Conservation (phyloP, 1,140 invertebrate genomes). For the Zelostemma sp. region DNA sequence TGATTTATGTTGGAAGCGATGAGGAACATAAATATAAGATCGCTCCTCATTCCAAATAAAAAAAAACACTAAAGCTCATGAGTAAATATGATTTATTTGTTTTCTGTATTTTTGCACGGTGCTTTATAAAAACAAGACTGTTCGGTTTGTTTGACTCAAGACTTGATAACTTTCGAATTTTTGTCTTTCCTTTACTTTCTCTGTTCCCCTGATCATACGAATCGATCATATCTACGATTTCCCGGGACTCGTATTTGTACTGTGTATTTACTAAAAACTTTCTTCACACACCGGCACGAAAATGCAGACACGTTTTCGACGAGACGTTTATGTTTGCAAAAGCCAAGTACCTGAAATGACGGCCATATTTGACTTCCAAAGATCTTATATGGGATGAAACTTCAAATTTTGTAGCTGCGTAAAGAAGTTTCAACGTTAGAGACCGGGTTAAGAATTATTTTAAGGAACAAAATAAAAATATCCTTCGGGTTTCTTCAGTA, state of each 20-base stretch:
- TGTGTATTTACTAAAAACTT: conserved; percentile 32
- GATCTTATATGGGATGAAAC: conserved; percentile 35
- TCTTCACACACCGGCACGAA: conserved; percentile 7
- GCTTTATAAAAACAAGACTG: too few species aligned
- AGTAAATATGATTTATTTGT: too few species aligned
- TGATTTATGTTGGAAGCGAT: conserved; percentile 53
- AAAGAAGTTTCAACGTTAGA: conserved; percentile 23
- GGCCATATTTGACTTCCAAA: conserved; percentile 39
- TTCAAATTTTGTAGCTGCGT: conserved; percentile 23
- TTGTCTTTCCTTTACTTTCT: background rate
- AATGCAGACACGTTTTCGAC: conserved; percentile 18
- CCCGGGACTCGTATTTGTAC: conserved; percentile 29
- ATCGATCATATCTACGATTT: conserved; percentile 33
- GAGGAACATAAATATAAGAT: conserved; percentile 24
- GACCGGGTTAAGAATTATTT: too few species aligned
- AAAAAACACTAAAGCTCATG: too few species aligned
- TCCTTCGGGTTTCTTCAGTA: too few species aligned
- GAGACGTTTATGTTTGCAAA: conserved; percentile 33
- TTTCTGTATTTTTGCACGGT: too few species aligned
- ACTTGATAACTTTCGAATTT: background rate
- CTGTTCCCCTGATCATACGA: conserved; percentile 27
- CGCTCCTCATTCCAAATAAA: too few species aligned
- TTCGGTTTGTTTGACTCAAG: background rate
- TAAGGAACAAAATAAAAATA: too few species aligned
- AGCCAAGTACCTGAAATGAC: conserved; percentile 39